phyloP scores from a whole-genome alignment of 2,888 invertebrate genomes.

The Pinctada fucata region DNA sequence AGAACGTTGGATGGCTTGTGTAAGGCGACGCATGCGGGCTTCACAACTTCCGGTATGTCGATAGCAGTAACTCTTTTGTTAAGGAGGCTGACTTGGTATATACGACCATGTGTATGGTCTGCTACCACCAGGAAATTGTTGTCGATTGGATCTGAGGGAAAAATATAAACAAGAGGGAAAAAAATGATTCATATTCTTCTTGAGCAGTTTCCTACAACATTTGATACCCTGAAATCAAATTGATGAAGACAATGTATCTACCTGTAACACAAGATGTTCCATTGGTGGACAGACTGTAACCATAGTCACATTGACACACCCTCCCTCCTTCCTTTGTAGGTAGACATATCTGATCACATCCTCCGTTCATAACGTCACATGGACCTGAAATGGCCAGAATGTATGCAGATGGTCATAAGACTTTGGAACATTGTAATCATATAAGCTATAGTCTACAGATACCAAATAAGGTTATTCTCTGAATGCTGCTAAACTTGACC shows the following conservation, averaged over 20 bases:
- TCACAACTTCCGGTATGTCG: conserved; percentile 12
- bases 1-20: not conserved
- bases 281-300: conserved; percentile 8
- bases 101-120: conserved; percentile 21
- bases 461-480: no score
- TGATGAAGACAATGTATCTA: not conserved
- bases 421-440: no score
- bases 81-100: conserved; percentile 5
- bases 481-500: no score
- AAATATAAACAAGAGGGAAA: not conserved
- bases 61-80: not conserved
- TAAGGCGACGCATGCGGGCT: conserved; percentile 14
- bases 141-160: not conserved
- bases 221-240: no score
- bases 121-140: conserved; percentile 10
- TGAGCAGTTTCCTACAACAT: no score
- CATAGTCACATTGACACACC: conserved; percentile 27
- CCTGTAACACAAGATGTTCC: conserved; percentile 13
- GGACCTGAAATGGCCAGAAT: conserved; percentile 34
- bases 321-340: not conserved
- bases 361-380: conserved; percentile 31
- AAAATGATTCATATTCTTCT: no score
- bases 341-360: conserved; percentile 33
- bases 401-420: not conserved
- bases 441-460: no score